These are phyloP conservation scores for Podotricha telesiphe DNA, from an alignment of 2,888 invertebrate genomes.

Conservation along the genomic window DNA sequence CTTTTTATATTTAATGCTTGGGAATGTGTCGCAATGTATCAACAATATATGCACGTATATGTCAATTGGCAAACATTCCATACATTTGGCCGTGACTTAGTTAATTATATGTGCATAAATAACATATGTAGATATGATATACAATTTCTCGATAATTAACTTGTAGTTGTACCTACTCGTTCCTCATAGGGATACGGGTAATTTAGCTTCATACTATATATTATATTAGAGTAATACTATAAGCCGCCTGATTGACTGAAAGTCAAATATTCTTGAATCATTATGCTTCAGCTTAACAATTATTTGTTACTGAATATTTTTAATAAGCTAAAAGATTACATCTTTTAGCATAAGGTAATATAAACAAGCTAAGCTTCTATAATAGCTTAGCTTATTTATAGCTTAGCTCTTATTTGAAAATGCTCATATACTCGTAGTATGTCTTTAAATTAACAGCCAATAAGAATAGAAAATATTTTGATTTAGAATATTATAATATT, in stretches of 20 bases:
- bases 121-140: not conserved
- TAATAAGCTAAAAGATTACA: not conserved
- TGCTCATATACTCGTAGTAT: too few species aligned
- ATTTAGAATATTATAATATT: too few species aligned
- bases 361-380: too few species aligned
- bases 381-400: too few species aligned
- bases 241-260: not conserved
- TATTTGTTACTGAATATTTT: too few species aligned
- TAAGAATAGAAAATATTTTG: too few species aligned
- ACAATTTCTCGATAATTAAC: slow-evolving; percentile 13
- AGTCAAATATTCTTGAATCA: not conserved
- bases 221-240: not conserved
- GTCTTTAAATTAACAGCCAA: too few species aligned
- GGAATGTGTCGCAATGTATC: slow-evolving; percentile 14
- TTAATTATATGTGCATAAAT: slow-evolving; percentile 6
- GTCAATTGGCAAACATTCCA: slow-evolving; percentile 3
- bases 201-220: not conserved
- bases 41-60: not conserved
- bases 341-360: too few species aligned
- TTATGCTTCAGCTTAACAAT: not conserved
- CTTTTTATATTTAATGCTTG: slow-evolving; percentile 50
- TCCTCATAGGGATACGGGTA: not conserved
- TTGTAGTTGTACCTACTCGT: not conserved
- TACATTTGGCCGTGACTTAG: not conserved
- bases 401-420: too few species aligned